Conservation (phyloP, 2,888 invertebrate genomes). For the Tetheella fluctuosa region DNA sequence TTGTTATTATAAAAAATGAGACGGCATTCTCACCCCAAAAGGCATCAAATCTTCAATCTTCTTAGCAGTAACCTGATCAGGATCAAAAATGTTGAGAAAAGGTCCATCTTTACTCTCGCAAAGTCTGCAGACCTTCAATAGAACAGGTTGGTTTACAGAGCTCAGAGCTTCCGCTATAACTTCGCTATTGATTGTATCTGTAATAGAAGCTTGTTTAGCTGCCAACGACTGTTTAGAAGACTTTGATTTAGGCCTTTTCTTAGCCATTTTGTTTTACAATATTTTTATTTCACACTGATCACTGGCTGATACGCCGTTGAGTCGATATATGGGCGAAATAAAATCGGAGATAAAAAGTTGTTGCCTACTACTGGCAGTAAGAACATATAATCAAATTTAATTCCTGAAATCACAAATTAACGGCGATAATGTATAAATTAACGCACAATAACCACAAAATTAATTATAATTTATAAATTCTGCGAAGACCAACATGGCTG, state of each 20-base stretch:
- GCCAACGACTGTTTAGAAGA: conserved; percentile 33
- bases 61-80: conserved; percentile 69
- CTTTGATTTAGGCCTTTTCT: conserved; percentile 58
- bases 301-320: too few species aligned
- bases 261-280: conserved; percentile 54
- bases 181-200: conserved; percentile 36
- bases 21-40: conserved; percentile 62
- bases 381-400: not conserved
- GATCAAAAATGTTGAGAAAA: conserved; percentile 76
- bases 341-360: not conserved
- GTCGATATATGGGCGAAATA: not conserved
- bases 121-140: conserved; percentile 72
- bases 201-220: conserved; percentile 21
- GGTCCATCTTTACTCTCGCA: conserved; percentile 79
- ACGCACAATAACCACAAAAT: not conserved
- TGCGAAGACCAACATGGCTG: conserved; percentile 15
- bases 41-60: conserved; percentile 77
- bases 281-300: not conserved
- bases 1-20: not conserved
- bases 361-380: not conserved
- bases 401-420: not conserved
- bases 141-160: conserved; percentile 47
- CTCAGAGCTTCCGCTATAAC: conserved; percentile 51
- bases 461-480: not conserved
- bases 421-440: not conserved